Conservation (phyloP, 2,888 invertebrate genomes). For the Tolmerus cingulatus region DNA sequence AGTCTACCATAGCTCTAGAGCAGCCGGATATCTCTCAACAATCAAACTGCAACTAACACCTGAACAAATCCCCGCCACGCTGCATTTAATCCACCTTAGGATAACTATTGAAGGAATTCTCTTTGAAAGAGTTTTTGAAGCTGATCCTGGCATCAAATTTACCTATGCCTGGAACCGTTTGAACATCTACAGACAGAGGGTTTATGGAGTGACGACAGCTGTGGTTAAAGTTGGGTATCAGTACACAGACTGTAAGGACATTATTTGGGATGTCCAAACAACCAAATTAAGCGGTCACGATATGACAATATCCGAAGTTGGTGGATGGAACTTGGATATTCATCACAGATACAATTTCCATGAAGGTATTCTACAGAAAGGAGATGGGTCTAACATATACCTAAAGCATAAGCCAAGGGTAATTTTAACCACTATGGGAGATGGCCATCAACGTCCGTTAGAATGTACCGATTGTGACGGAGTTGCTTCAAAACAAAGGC, state of each 20-base stretch:
- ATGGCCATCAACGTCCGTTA: conserved; percentile 86
- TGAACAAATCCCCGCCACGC: conserved; percentile 78
- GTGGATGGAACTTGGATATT: conserved; percentile 97
- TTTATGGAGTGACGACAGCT: conserved; percentile 95
- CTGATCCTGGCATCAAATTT: conserved; percentile 95
- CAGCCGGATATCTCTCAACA: conserved; percentile 91
- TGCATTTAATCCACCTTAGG: conserved; percentile 88
- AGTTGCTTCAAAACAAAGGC: conserved; percentile 77
- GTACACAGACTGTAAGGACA: conserved; percentile 88
- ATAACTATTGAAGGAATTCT: conserved; percentile 95
- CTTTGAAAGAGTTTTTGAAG: conserved; percentile 92
- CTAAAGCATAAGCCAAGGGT: conserved; percentile 91
- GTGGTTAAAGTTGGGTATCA: conserved; percentile 96
- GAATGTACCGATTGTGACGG: conserved; percentile 86
- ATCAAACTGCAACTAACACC: conserved; percentile 91
- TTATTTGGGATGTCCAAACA: conserved; percentile 96
- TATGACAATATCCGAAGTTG: conserved; percentile 96
- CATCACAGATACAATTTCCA: conserved; percentile 98
- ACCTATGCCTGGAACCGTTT: conserved; percentile 97
- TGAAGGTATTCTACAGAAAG: conserved; percentile 96
- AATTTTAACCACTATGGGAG: conserved; percentile 90
- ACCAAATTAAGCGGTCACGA: conserved; percentile 95
- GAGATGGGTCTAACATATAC: conserved; percentile 95
- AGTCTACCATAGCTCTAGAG: conserved; percentile 94
- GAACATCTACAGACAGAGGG: conserved; percentile 95